A percentile compares a stretch with the other conserved stretches of the same genome.
These are phyloP conservation scores for Sebastes itinus DNA, from an alignment of 2,797 vertebrate species.

Conservation along the genomic window DNA sequence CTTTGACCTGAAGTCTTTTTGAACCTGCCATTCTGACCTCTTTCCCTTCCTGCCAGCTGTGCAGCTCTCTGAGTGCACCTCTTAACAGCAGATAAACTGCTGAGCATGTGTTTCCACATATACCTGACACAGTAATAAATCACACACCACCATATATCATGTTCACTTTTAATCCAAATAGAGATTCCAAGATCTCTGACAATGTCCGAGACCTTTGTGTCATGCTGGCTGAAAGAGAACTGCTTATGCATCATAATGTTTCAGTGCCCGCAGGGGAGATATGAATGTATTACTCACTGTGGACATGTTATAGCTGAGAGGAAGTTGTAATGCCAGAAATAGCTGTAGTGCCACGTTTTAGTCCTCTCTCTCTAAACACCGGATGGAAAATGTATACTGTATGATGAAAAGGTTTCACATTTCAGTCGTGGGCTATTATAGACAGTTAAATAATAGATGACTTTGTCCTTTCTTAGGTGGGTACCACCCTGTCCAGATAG, in stretches of 20 bases:
- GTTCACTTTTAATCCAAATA: conserved; percentile 20
- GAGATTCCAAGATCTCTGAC: conserved; percentile 18
- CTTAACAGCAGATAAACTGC: conserved; percentile 17
- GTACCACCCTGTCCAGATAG: conserved; percentile 78
- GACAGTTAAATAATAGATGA: not conserved
- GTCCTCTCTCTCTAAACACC: not conserved
- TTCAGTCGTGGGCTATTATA: not conserved
- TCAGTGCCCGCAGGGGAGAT: conserved; percentile 33
- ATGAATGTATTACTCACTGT: conserved; percentile 46
- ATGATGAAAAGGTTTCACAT: not conserved
- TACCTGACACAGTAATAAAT: conserved; percentile 33
- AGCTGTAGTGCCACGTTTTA: conserved; percentile 18
- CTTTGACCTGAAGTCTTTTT: not conserved
- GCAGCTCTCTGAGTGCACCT: conserved; percentile 6
- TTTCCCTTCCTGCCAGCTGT: conserved; percentile 4
- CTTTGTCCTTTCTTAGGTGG: conserved; percentile 72
- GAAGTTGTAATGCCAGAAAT: conserved; percentile 45
- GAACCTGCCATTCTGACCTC: not conserved
- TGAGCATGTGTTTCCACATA: conserved; percentile 2
- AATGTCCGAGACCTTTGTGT: conserved; percentile 27
- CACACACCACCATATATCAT: not conserved
- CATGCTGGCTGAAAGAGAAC: conserved; percentile 18
- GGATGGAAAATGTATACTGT: not conserved
- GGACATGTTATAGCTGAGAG: conserved; percentile 33
- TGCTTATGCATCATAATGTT: conserved; percentile 23